Evolutionary conservation across 2,888 invertebrate genomes (phyloP).

Genomic region (Phengaris alcon): DNA sequence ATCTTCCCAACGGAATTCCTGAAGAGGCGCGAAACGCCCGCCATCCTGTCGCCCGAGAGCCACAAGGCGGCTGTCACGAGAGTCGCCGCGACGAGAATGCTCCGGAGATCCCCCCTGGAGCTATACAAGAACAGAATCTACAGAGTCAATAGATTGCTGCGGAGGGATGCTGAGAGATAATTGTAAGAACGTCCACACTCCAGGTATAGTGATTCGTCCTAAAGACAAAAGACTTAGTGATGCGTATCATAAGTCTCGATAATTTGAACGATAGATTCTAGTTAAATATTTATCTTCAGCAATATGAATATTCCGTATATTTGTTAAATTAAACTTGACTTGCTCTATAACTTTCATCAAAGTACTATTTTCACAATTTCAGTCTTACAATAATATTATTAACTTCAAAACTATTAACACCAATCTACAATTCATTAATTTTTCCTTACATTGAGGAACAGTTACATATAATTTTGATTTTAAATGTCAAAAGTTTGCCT

Average conservation of each 20-base stretch:
- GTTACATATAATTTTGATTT: no score
- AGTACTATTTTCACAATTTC: neutral
- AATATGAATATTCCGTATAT: neutral
- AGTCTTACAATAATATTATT: neutral
- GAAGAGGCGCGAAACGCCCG: slow-evolving; percentile 66
- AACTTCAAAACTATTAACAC: neutral
- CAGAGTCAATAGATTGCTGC: slow-evolving; percentile 63
- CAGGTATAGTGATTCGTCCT: slow-evolving; percentile 29
- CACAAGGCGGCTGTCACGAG: slow-evolving; percentile 68
- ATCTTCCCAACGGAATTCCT: slow-evolving; percentile 56
- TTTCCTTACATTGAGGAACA: no score
- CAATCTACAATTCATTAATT: neutral
- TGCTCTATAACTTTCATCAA: neutral
- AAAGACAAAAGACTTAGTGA: slow-evolving; percentile 24
- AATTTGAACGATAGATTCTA: neutral
- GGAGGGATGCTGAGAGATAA: slow-evolving; percentile 70
- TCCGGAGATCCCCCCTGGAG: slow-evolving; percentile 62
- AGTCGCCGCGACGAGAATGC: slow-evolving; percentile 58
- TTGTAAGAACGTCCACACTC: slow-evolving; percentile 38
- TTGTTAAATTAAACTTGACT: neutral
- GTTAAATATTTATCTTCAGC: neutral
- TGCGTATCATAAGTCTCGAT: neutral
- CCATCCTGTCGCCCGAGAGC: slow-evolving; percentile 68
- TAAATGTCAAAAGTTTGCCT: no score
- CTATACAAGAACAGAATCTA: slow-evolving; percentile 66